Evolutionary conservation across 1,140 invertebrate genomes (phyloP), one percentile per base, ranked within the genome.

Genomic region (Drosophila lacteicornis): DNA sequence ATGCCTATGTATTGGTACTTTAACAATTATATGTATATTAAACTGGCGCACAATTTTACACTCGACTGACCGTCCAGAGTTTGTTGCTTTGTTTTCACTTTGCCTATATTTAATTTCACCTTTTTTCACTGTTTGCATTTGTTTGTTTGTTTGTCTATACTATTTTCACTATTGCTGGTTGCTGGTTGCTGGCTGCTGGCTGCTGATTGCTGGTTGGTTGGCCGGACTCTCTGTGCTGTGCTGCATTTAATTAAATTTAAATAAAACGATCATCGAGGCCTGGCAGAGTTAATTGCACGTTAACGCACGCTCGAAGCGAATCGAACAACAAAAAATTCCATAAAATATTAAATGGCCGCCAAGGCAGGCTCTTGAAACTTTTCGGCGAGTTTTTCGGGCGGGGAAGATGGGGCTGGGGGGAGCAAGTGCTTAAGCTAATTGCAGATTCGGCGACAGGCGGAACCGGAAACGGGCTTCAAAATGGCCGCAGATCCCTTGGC

Each of bases 81-180:
- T 69, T 55, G 67, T 47, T 79, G 53, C 58, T 79, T 74, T 66
- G 59, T 79, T 79, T 80, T 80, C 59, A 78, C 75, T 81, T 90
- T 90, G 85, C 81, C 81, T 88, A 88, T 90, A 88, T 88, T 87
- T 87, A 87, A 87, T 87, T 87, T 87, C 84, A 87, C 84, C 84
- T 90, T 87, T 87, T 87, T 87, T 87, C 84, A 87, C 84, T 87
- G 84, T 87, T 87, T 87, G 84, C 84, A 87, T 87, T 87, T 85
- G 73, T 75, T 77, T 77, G 71, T 76, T 74, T 80, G 63, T 75
- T 84, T 86, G 70, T 88, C 83, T 86, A 88, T 86, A 75, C 84
- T 87, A 87, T 87, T 87, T 75, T 87, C 84, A 87, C 84, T 87
- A 87, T 79, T 79, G 76, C 76, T 79, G 76, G 76, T 74, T 75